Evolutionary conservation across 2,113 vertebrate species (phyloP).

Genomic region (Meriones unguiculatus): DNA sequence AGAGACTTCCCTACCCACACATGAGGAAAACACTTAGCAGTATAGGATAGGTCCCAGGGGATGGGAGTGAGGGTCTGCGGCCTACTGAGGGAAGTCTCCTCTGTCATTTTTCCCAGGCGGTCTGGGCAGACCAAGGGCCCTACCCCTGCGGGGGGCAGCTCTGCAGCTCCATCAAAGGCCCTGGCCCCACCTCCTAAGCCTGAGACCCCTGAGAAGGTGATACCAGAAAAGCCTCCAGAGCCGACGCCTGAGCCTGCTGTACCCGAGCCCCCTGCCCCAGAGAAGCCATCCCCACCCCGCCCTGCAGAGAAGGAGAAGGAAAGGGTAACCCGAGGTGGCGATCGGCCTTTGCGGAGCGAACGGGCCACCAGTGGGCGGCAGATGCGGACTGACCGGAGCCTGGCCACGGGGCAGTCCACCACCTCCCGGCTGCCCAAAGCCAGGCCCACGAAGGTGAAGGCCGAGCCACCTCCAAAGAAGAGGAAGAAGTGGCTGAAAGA

Average conservation of each 20-base stretch:
- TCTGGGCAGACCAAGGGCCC: constrained; percentile 85
- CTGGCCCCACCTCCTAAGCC: constrained; percentile 65
- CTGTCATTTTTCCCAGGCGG: constrained; percentile 72
- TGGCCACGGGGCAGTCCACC: constrained; percentile 36
- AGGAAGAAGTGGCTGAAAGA: constrained; percentile 96
- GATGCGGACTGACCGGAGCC: constrained; percentile 57
- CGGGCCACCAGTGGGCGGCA: constrained; percentile 74
- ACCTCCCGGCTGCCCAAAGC: constrained; percentile 86
- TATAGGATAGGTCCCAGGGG: too few relatives aligned
- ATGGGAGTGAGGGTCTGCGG: not conserved
- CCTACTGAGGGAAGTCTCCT: not conserved
- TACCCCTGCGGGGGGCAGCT: not conserved
- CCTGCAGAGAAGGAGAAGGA: constrained; percentile 82
- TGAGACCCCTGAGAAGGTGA: constrained; percentile 58
- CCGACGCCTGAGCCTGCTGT: constrained; percentile 64
- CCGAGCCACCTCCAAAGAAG: constrained; percentile 95
- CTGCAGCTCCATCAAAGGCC: constrained; percentile 62
- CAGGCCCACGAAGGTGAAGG: constrained; percentile 91
- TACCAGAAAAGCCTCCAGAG: constrained; percentile 63
- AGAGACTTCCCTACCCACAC: not conserved
- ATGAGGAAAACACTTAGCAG: not conserved
- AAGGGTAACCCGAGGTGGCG: constrained; percentile 22
- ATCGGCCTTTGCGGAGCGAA: constrained; percentile 75
- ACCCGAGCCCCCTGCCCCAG: constrained; percentile 69
- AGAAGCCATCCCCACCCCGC: constrained; percentile 63